Conservation (phyloP, 2,888 invertebrate genomes). For the Lithophane socia region DNA sequence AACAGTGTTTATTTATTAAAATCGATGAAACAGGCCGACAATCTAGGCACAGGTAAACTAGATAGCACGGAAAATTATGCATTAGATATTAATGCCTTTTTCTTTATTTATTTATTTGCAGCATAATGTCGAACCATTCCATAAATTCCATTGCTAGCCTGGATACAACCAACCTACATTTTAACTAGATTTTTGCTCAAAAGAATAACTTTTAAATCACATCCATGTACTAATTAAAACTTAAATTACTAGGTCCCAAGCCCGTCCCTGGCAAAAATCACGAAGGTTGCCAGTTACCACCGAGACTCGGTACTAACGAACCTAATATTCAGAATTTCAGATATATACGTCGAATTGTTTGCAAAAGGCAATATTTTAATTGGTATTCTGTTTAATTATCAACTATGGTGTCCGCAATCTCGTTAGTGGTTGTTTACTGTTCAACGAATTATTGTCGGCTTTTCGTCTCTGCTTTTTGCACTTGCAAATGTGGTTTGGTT, state of each 20-base stretch:
- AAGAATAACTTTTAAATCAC: slow-evolving; percentile 12
- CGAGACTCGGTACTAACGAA: slow-evolving; percentile 73
- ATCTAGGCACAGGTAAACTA: background rate
- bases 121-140: background rate
- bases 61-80: background rate
- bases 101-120: no score
- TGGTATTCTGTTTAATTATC: slow-evolving; percentile 71
- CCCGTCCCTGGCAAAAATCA: slow-evolving; percentile 48
- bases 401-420: slow-evolving; percentile 62
- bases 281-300: slow-evolving; percentile 66
- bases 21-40: background rate
- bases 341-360: slow-evolving; percentile 70
- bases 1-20: background rate
- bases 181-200: background rate
- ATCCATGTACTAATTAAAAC: slow-evolving; percentile 34
- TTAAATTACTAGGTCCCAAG: slow-evolving; percentile 8
- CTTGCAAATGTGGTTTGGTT: slow-evolving; percentile 35
- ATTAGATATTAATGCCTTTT: background rate
- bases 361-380: slow-evolving; percentile 79
- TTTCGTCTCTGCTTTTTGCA: slow-evolving; percentile 37
- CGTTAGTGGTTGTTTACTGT: slow-evolving; percentile 67
- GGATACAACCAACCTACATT: background rate
- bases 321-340: slow-evolving; percentile 69
- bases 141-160: background rate
- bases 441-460: slow-evolving; percentile 47